A percentile compares a stretch with the other conserved stretches of the same genome.
Evolutionary conservation across 2,888 invertebrate species (phyloP).

Genomic region (Yponomeuta evonymella): DNA sequence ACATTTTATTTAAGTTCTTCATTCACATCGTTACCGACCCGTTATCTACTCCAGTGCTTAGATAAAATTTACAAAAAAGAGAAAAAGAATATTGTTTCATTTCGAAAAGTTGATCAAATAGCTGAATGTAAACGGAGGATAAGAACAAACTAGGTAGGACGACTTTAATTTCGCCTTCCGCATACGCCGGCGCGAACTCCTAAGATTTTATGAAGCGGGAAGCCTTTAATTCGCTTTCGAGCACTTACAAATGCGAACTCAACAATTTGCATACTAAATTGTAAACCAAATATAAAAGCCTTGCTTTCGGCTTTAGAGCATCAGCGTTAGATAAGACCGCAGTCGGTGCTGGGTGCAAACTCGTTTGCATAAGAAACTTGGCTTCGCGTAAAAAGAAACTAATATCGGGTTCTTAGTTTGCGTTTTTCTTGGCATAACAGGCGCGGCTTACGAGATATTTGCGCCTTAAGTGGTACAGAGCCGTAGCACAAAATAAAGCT

Average conservation of each 20-base stretch:
- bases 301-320: slow-evolving; percentile 34
- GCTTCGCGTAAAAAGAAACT: slow-evolving; percentile 44
- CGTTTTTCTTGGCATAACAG: slow-evolving; percentile 9
- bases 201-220: slow-evolving; percentile 46
- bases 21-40: too few species aligned
- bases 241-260: slow-evolving; percentile 50
- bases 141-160: slow-evolving; percentile 20
- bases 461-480: too few species aligned
- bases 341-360: slow-evolving; percentile 38
- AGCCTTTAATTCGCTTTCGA: slow-evolving; percentile 47
- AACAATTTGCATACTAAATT: slow-evolving; percentile 62
- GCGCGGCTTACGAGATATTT: too few species aligned
- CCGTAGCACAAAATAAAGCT: too few species aligned
- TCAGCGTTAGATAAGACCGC: slow-evolving; percentile 47
- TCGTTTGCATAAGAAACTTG: slow-evolving; percentile 46
- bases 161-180: slow-evolving; percentile 42
- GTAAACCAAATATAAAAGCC: slow-evolving; percentile 49
- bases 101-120: not conserved
- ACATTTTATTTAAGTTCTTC: too few species aligned
- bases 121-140: not conserved
- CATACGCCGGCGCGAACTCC: slow-evolving; percentile 30
- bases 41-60: too few species aligned
- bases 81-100: not conserved
- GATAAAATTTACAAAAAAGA: too few species aligned
- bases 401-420: slow-evolving; percentile 27